Conservation (phyloP, 2,113 vertebrate genomes). For the Albula goreensis region DNA sequence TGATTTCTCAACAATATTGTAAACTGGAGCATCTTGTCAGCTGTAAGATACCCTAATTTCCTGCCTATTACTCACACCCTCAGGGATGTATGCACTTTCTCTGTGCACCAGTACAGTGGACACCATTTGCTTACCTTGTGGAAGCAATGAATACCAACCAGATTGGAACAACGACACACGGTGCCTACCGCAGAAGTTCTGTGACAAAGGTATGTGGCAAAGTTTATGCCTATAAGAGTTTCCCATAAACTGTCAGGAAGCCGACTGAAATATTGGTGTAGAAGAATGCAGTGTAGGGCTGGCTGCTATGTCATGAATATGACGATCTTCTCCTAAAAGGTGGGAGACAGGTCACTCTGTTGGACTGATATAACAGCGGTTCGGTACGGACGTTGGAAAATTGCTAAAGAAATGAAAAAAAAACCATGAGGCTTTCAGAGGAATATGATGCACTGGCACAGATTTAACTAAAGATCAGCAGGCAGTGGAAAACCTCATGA, state of each 20-base stretch:
- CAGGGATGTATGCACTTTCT: conserved; percentile 75
- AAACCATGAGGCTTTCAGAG: background rate
- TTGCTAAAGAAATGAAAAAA: background rate
- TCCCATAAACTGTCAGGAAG: background rate
- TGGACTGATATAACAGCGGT: too few species aligned
- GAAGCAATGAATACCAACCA: conserved; percentile 79
- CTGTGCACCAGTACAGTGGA: conserved; percentile 69
- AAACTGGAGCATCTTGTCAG: background rate
- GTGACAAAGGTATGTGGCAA: conserved; percentile 81
- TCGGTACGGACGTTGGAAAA: too few species aligned
- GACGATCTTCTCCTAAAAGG: too few species aligned
- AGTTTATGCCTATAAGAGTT: background rate
- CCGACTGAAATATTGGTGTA: too few species aligned
- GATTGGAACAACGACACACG: conserved; percentile 76
- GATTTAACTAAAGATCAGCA: background rate
- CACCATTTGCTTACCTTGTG: conserved; percentile 74
- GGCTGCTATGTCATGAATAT: too few species aligned
- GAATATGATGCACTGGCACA: background rate
- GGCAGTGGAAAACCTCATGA: background rate
- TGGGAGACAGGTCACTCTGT: too few species aligned
- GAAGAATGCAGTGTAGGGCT: too few species aligned
- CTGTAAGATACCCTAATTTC: background rate
- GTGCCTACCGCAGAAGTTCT: conserved; percentile 82
- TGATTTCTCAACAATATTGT: background rate
- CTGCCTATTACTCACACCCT: background rate